Base-by-base conservation (phyloP, 2,888 invertebrate genomes). In the Tachina grossa region DNA sequence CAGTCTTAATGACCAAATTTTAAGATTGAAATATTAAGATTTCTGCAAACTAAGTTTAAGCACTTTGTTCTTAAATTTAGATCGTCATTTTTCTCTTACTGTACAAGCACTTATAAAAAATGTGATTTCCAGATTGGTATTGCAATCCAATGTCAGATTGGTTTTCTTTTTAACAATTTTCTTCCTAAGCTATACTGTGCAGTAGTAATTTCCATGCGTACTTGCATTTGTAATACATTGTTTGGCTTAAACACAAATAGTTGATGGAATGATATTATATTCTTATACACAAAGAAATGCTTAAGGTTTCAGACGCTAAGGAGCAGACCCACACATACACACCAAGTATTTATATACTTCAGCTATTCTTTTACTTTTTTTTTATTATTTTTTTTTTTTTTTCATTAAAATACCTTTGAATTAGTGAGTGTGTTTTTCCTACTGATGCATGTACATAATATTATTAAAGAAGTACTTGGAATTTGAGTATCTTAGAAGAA, bases 401-500 rank as follows among this genome's bases (percentile, higher is more conserved):
- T 53, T 16, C 16, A 53, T 53, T 53, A 19, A 74, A 59, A 72
- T 59, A 59, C 72, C 72, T 72, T 49, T 72, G 59, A 19, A 51
- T 74, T 74, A 19, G 14, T 51, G 61, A 61, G 61, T 49, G 39
- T 74, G 57, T 22, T 45, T 63, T 63, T 51, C 43, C 43, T 31
- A 53, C n/a, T 76, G 68, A 31, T 68, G 68, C 55, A 51, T 47
- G 68, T 59, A 59, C 9, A 9, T 31, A 22, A n/a, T 59, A 10
- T 53, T 74, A 72, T 57, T 66, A 49, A 83, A 78, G 43, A 74
- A 72, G 72, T 78, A 63, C 69, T 79, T 65, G 79, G 75, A 79
- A 84, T 84, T 84, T 65, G 63, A 84, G 75, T 75, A 84, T 65
- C 43, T n/a, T 51, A 79, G 59, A 75, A 78, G 31, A 75, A 71